Conservation (phyloP, 1,140 invertebrate species). For the Trichonephila clavipes region DNA sequence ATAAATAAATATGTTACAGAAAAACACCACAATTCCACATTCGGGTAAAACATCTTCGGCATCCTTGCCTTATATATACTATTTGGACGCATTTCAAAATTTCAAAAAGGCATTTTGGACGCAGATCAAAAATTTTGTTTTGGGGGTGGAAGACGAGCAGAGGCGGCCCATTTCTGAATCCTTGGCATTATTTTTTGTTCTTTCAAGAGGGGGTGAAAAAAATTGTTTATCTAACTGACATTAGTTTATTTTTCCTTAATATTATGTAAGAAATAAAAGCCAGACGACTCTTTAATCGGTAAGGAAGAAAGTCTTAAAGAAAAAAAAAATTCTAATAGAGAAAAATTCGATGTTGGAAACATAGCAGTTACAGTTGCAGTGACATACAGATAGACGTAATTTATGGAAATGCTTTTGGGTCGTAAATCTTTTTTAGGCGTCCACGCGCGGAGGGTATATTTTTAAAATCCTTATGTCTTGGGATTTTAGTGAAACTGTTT, state of each 20-base stretch:
- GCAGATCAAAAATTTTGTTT: conserved; percentile 1
- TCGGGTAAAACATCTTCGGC: neutral
- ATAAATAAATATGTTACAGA: neutral
- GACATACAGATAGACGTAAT: neutral
- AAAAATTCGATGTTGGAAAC: neutral
- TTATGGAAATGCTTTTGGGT: conserved; percentile 4
- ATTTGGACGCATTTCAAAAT: conserved; percentile 20
- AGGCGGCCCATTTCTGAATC: neutral
- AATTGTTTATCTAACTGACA: conserved; percentile 2
- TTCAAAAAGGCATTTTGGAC: conserved; percentile 18
- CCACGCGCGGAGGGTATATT: neutral
- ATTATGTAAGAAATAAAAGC: conserved; percentile 3
- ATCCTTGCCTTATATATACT: neutral
- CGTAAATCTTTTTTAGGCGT: neutral
- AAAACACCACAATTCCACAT: neutral
- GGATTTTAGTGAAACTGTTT: neutral
- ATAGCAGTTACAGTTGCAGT: neutral
- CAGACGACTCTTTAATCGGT: neutral
- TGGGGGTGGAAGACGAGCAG: neutral
- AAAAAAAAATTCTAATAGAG: neutral
- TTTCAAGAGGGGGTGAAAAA: neutral
- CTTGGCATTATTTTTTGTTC: neutral
- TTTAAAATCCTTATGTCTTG: neutral
- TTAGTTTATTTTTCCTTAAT: neutral
- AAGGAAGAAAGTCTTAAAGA: neutral